phyloP scores from a whole-genome alignment of 2,797 vertebrate genomes.

The Potorous gilbertii region DNA sequence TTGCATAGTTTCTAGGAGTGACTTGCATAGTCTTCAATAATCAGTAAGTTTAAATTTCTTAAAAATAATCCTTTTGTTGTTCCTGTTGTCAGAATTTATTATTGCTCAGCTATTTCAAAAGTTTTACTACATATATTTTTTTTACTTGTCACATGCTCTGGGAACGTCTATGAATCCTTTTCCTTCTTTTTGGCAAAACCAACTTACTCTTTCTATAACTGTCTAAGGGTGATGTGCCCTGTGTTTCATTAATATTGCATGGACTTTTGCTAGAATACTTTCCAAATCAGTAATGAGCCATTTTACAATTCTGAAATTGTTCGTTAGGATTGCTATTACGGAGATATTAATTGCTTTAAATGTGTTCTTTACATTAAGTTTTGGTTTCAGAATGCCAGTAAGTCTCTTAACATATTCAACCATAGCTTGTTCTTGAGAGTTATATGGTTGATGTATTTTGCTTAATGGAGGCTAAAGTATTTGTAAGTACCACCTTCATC shows the following conservation, averaged over 20 bases:
- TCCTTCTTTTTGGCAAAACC: neutral
- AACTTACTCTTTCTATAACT: neutral
- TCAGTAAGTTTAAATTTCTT: neutral
- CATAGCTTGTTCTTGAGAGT: neutral
- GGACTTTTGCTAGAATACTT: neutral
- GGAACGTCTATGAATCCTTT: neutral
- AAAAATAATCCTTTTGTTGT: neutral
- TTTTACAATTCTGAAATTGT: neutral
- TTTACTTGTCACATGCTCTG: neutral
- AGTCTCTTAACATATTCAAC: neutral
- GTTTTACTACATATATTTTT: neutral
- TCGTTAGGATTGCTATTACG: neutral
- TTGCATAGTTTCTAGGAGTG: neutral
- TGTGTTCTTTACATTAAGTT: neutral
- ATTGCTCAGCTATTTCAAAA: neutral
- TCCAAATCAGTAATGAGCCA: neutral
- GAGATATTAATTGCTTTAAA: neutral
- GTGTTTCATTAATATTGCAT: neutral
- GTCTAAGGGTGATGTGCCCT: neutral
- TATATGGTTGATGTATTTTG: neutral
- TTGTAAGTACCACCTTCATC: neutral
- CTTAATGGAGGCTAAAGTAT: neutral
- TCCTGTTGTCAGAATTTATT: neutral
- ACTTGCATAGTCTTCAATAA: neutral
- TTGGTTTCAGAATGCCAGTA: neutral